Evolutionary conservation across 2,797 vertebrate species (phyloP), one percentile per base, ranked within the genome.

Genomic region (Propithecus perrieri): DNA sequence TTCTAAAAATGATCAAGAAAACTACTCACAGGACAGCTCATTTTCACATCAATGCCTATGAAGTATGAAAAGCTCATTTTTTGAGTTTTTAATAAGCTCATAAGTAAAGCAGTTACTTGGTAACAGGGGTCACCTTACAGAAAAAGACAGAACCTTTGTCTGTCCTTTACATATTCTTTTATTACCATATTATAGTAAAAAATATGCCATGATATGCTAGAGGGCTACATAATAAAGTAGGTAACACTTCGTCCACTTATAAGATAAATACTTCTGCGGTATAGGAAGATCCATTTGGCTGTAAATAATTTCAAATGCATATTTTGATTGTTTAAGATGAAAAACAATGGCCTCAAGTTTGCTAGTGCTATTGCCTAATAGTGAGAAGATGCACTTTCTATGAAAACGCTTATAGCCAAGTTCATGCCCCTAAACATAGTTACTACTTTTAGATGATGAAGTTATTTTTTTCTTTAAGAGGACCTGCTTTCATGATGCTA

Each of bases 1-100:
- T 98, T 98, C 98, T 99, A 99, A 99, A 99, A 99, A 99, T 98
- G 98, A 99, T 99, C 99, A 99, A 99, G 98, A 99, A 99, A 98
- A 98, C 98, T 98, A 98, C 98, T 98, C 97, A 92, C 98, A 99
- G 99, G 99, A 98, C 98, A 97, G 98, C 98, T 99, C 98, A 99
- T 99, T 99, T 99, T 99, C 99, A 99, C 98, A 99, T 99, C 98
- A 99, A 99, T 99, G 98, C 98, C 98, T 98, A 97, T 98, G 98
- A 99, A 99, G 98, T 99, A 99, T 98, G 98, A 99, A 99, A 99
- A 99, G 98, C 99, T 98, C 98, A 98, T 99, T 99, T 99, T 98
- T 98, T 98, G 98, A 98, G 98, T 99, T 99, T 99, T 99, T 99
- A 99, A 99, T 99, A 99, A 99, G 99, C 99, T 99, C 99, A 98